These are phyloP conservation scores for Pogonomyrmex californicus DNA, from an alignment of 1,140 invertebrate species.

Conservation along the genomic window DNA sequence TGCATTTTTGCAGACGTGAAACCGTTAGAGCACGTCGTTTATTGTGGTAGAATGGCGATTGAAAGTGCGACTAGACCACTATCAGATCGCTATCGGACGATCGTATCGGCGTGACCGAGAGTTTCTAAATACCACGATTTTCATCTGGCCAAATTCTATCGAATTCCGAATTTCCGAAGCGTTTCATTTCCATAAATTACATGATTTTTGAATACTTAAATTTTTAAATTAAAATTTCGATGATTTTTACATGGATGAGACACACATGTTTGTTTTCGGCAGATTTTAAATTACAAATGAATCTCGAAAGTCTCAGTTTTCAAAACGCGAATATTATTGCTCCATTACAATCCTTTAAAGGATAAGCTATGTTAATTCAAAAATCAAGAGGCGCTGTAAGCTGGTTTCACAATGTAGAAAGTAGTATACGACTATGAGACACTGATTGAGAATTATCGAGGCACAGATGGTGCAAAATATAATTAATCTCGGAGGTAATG, in stretches of 20 bases:
- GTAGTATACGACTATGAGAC: neutral
- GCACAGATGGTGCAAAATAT: neutral
- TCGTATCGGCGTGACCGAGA: conserved; percentile 17
- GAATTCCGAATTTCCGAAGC: no score
- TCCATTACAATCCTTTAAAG: neutral
- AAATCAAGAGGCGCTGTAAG: neutral
- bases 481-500: conserved; percentile 47
- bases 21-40: conserved; percentile 45
- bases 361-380: neutral
- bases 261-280: neutral
- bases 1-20: conserved; percentile 57
- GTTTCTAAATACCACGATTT: neutral
- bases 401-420: neutral
- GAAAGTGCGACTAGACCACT: conserved; percentile 47
- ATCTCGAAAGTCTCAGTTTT: neutral
- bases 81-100: neutral
- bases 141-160: neutral
- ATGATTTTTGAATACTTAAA: no score
- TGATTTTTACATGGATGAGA: neutral
- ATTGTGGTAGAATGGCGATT: conserved; percentile 45
- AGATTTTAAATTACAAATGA: neutral
- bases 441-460: neutral
- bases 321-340: neutral
- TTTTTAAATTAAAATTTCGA: neutral
- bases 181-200: no score